Base-by-base conservation (phyloP, 2,113 vertebrate genomes). In the Actenoides hombroni region DNA sequence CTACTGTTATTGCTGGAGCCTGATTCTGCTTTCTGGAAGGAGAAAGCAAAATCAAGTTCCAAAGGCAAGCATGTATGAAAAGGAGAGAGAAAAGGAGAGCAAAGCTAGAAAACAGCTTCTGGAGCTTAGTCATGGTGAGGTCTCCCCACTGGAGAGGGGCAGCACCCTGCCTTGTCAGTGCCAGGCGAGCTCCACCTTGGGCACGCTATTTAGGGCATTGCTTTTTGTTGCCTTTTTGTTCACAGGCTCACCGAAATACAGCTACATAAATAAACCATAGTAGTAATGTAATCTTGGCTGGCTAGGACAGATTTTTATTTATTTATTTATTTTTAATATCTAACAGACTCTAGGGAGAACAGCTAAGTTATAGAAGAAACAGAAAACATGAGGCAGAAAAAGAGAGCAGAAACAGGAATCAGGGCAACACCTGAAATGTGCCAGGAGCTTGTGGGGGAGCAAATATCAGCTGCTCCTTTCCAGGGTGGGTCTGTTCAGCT, bases 1-100 rank as follows among this genome's bases (percentile, higher is more conserved):
- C 86, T 94, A 76, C 81, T 95, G 65, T 73, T 94, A 75, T 79
- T 95, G 42, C 83, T 92, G 93, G 65, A 95, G 59, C 90, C 67
- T 1, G 4, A 7, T 80, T 57, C 67, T 87, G 78, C 75, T 88
- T 94, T 91, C 78, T 94, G 87, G 84, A 94, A 78, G 40, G 57
- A 82, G 65, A 91, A 84, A 87, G 81, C 57, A 85, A 84, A 95
- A 75, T 42, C 29, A 23, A 87, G 33, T 68, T 73, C 65, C 33
- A 75, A 31, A 78, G 60, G 71, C 60, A 68, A 85, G 61, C 44
- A 57, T 33, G 20, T 63, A 60, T 4, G 42, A 56, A 78, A 92
- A 92, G 29, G 64, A 78, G 57, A 33, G n/a, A 74, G 59, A 44
- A 92, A 61, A 80, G 69, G 51, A 78, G 51, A 81, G n/a, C 42